These are phyloP conservation scores for Philereme vetulata DNA, from an alignment of 2,888 invertebrate genomes.

Conservation along the genomic window DNA sequence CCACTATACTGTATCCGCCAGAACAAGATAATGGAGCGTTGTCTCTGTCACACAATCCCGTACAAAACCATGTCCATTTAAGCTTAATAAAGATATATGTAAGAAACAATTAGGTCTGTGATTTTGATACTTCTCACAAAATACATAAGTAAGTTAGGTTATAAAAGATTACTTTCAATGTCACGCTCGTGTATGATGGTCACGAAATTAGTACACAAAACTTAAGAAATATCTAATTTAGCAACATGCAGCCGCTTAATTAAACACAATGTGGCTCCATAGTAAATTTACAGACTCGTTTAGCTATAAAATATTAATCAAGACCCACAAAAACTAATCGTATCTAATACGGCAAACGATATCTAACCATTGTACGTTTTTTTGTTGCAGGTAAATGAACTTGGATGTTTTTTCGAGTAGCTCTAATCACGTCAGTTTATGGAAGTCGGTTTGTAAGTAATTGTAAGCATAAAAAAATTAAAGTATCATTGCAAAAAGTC, in stretches of 20 bases:
- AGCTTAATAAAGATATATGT: too few relatives aligned
- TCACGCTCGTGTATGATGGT: constrained; percentile 6
- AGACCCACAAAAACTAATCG: constrained; percentile 35
- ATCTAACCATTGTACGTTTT: constrained; percentile 38
- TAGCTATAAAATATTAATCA: constrained; percentile 33
- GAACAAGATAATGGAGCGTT: too few relatives aligned
- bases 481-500: constrained; percentile 12
- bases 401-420: constrained; percentile 30
- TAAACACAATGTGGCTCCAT: constrained; percentile 1
- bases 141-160: too few relatives aligned
- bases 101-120: too few relatives aligned
- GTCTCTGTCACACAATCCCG: too few relatives aligned
- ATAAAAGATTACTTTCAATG: not conserved
- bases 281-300: constrained; percentile 15
- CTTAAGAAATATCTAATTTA: constrained; percentile 13
- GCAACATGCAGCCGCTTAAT: not conserved
- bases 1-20: too few relatives aligned
- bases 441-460: constrained; percentile 23
- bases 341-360: constrained; percentile 32
- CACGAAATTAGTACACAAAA: constrained; percentile 6
- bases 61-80: too few relatives aligned
- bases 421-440: constrained; percentile 29
- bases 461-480: constrained; percentile 12
- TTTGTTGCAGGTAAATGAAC: constrained; percentile 46
- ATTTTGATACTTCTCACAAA: too few relatives aligned